phyloP scores from a whole-genome alignment of 2,888 invertebrate species.

The Ctenicera cuprea region DNA sequence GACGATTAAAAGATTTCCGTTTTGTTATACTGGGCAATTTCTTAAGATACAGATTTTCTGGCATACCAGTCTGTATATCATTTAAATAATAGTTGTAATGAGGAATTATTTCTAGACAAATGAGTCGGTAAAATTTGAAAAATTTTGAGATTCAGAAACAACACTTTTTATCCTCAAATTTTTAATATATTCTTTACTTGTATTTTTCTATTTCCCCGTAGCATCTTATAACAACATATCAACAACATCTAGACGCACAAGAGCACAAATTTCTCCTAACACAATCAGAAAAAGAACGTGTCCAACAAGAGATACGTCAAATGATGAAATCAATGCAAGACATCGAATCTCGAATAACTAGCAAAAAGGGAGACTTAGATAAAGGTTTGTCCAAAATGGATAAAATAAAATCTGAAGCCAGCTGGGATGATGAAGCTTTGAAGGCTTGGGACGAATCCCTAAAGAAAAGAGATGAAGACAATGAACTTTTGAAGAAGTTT shows the following conservation, averaged over 20 bases:
- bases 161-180: too few species aligned
- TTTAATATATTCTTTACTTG: too few species aligned
- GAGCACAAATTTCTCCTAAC: constrained; percentile 72
- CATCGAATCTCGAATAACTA: constrained; percentile 72
- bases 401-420: constrained; percentile 78
- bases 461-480: constrained; percentile 81
- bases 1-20: too few species aligned
- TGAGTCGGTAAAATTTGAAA: too few species aligned
- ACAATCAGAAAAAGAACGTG: constrained; percentile 72
- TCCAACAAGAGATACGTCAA: constrained; percentile 73
- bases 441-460: constrained; percentile 84
- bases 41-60: too few species aligned
- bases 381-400: constrained; percentile 79
- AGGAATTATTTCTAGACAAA: too few species aligned
- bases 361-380: constrained; percentile 73
- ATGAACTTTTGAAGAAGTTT: constrained; percentile 82
- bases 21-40: too few species aligned
- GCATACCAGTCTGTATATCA: too few species aligned
- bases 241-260: constrained; percentile 82
- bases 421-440: constrained; percentile 81
- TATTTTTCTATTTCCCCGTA: too few species aligned
- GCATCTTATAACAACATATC: constrained; percentile 81
- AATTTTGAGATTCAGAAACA: too few species aligned
- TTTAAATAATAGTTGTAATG: too few species aligned
- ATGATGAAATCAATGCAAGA: constrained; percentile 72